Evolutionary conservation across 2,797 vertebrate genomes (phyloP).

Genomic region (Cryptoblepharus egeriae): DNA sequence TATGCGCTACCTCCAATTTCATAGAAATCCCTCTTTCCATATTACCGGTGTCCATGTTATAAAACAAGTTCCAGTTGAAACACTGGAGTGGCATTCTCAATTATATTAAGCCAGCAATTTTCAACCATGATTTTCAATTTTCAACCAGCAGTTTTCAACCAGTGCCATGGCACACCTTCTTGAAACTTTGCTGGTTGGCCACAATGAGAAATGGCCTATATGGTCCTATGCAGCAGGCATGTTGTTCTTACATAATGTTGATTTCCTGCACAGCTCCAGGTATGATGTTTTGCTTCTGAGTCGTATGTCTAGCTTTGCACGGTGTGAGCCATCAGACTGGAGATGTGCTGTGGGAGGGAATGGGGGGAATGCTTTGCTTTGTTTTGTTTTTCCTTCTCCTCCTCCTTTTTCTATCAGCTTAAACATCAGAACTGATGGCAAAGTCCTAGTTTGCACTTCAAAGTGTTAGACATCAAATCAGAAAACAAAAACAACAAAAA

Average conservation of each 20-base stretch:
- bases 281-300: accelerated
- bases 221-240: too few species aligned
- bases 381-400: background rate
- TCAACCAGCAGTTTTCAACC: too few species aligned
- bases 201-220: too few species aligned
- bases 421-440: constrained; percentile 33
- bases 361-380: background rate
- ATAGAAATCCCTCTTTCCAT: too few species aligned
- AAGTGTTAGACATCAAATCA: constrained; percentile 38
- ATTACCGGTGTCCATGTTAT: too few species aligned
- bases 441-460: constrained; percentile 64
- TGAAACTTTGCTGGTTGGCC: background rate
- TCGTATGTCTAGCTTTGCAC: accelerated
- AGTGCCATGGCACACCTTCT: too few species aligned
- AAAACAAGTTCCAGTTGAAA: too few species aligned
- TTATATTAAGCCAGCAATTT: too few species aligned
- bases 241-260: background rate
- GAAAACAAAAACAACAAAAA: background rate
- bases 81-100: too few species aligned
- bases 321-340: accelerated
- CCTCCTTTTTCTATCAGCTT: constrained; percentile 14
- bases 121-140: too few species aligned
- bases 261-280: background rate
- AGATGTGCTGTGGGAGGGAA: background rate
- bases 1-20: too few species aligned